Percentiles rank a stretch among this genome's conserved stretches.
phyloP scores from a whole-genome alignment of 2,888 invertebrate species.

The Xestoiulus laeticollis region DNA sequence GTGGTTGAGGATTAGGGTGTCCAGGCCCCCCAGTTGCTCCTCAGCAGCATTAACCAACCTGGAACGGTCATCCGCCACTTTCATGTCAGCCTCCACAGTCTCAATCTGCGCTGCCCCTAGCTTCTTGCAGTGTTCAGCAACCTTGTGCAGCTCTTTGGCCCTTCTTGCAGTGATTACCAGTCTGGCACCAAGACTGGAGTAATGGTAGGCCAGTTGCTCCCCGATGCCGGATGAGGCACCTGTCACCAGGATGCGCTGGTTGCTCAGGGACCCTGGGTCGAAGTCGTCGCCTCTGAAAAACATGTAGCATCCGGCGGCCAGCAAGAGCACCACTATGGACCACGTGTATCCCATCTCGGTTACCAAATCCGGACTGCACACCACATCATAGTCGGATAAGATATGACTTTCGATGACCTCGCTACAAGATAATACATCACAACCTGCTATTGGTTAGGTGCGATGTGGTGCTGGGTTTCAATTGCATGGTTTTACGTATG shows the following conservation, averaged over 20 bases:
- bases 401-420: background rate
- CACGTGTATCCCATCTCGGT: background rate
- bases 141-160: background rate
- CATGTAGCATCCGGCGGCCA: background rate
- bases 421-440: background rate
- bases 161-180: background rate
- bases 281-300: background rate
- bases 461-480: background rate
- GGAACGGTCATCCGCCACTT: background rate
- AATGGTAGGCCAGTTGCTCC: slow-evolving; percentile 39
- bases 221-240: slow-evolving; percentile 44
- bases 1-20: slow-evolving; percentile 41
- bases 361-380: background rate
- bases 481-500: background rate
- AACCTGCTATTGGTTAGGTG: background rate
- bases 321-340: background rate
- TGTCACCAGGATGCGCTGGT: slow-evolving; percentile 18
- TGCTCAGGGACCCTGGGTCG: background rate
- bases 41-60: background rate
- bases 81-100: slow-evolving; percentile 31
- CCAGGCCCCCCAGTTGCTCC: slow-evolving; percentile 25
- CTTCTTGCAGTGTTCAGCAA: background rate
- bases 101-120: slow-evolving; percentile 21
- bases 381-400: background rate
- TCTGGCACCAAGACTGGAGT: background rate